Conservation (phyloP, 1,140 invertebrate genomes). For the Drosophila melanogaster region Release_6_plus_ISO1_MT NT_037436.4:4508001-4508500, state of each 20-base stretch:
- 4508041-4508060: constrained; percentile 65
- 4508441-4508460: constrained; percentile 31
- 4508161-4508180: constrained; percentile 46
- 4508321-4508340: constrained; percentile 39
- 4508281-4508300: constrained; percentile 71
- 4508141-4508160: not conserved
- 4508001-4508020: constrained; percentile 41
- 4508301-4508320: constrained; percentile 58
- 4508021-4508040: constrained; percentile 71
- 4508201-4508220: constrained; percentile 57
- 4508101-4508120: constrained; percentile 4
- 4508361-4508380: constrained; percentile 18
- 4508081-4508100: constrained; percentile 20
- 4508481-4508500: constrained; percentile 6
- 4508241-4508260: constrained; percentile 21
- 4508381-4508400: constrained; percentile 60
- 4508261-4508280: constrained; percentile 59
- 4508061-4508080: constrained; percentile 36
- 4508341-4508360: constrained; percentile 20
- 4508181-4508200: constrained; percentile 39
- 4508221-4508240: constrained; percentile 71
- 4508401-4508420: constrained; percentile 81
- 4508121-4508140: constrained; percentile 8
- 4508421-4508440: constrained; percentile 70
- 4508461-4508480: constrained; percentile 28